Evolutionary conservation across 2,113 vertebrate species (phyloP).

Genomic region (Galeopterus variegatus): DNA sequence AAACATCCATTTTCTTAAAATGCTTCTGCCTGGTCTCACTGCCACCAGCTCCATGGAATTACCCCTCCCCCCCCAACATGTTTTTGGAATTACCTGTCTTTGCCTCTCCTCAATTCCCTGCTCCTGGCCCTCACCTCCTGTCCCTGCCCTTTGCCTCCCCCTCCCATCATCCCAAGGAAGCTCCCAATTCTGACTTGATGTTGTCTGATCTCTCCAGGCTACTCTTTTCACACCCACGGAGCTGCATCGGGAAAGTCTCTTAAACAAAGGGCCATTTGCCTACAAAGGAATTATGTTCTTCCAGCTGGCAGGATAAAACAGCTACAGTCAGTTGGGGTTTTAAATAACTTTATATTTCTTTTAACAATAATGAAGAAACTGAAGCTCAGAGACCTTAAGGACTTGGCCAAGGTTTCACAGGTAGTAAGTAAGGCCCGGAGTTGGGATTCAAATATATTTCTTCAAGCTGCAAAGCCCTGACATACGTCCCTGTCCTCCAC

Average conservation of each 20-base stretch:
- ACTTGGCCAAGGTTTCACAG: slow-evolving; percentile 12
- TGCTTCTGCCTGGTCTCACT: neutral
- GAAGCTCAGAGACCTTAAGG: neutral
- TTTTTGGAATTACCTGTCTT: neutral
- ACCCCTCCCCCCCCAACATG: neutral
- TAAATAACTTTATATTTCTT: neutral
- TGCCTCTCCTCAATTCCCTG: neutral
- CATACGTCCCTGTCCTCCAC: neutral
- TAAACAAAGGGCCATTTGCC: neutral
- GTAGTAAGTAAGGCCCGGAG: neutral
- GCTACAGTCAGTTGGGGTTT: neutral
- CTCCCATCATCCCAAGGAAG: neutral
- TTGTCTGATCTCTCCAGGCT: too few relatives aligned
- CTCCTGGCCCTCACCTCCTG: too few relatives aligned
- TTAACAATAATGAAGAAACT: neutral
- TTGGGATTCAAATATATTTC: neutral
- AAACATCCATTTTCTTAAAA: neutral
- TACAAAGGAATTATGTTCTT: neutral
- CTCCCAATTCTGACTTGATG: neutral
- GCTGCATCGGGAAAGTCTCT: neutral
- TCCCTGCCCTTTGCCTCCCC: neutral
- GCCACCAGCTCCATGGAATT: neutral
- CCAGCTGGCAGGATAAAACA: neutral
- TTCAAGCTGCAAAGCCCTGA: neutral
- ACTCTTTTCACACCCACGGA: neutral